Evolutionary conservation across 2,113 vertebrate species (phyloP), one percentile per base, ranked within the genome.

Genomic region (Callithrix jacchus): DNA sequence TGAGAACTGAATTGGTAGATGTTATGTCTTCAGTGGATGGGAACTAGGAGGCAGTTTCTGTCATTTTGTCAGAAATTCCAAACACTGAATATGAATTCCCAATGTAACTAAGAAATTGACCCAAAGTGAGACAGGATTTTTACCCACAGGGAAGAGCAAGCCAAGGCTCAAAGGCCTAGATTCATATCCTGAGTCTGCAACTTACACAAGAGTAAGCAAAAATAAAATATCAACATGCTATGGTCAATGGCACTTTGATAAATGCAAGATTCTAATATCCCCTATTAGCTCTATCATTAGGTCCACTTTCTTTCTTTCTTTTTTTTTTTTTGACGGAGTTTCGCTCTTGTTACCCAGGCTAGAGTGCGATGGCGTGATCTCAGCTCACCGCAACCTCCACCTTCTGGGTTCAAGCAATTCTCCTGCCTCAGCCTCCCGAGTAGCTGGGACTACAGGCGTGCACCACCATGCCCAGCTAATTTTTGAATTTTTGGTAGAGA

Each of bases 241-340:
- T 16, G 17, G 84, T 21, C 37, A 17, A 7, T 0, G 27, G 10
- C 37, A 42, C 20, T 42, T 47, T 20, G 35, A 70, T 52, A 88
- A 94, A 56, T 7, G 17, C 13, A 32, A 20, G 37, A 42, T 35
- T 85, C 25, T 23, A 2, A 45, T 20, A 47, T n/a, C 40, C 27
- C 10, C 7, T 23, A 1, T 8, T 17, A 7, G 4, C 12, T 45
- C 20, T 4, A 14, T 23, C 27, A 1, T 11, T 45, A 21, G 23
- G 23, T 25, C n/a, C 47, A 42, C 37, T 70, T 42, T 37, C n/a
- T 0, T 20, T 42, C 6, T 6, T 42, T 42, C 6, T 42, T 42
- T 42, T 42, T 42, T 6, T 42, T 42, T 42, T 42, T 42, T 42
- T 42, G 42, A 42, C 6, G 42, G 42, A 42, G 42, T 42, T 42